Percentiles rank a stretch among this genome's conserved stretches.
phyloP scores from a whole-genome alignment of 2,888 invertebrate genomes.

The Hypomecis punctinalis region DNA sequence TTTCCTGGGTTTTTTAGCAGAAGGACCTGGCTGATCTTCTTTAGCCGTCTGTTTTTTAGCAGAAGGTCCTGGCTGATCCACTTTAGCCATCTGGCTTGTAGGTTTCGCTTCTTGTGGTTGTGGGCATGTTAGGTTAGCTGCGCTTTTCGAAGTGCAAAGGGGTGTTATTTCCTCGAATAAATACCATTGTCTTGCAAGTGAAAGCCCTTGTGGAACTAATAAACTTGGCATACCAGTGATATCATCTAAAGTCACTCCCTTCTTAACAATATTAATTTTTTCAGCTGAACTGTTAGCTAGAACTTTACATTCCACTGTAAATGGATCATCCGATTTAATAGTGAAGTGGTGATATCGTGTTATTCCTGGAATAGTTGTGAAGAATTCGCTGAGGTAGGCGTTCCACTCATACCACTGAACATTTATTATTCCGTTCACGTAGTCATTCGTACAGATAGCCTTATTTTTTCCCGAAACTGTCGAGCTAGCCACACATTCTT shows the following conservation, averaged over 20 bases:
- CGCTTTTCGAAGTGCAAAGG: constrained; percentile 16
- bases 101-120: background rate
- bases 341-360: constrained; percentile 22
- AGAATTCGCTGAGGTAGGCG: constrained; percentile 24
- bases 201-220: constrained; percentile 24
- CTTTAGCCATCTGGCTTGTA: constrained; percentile 23
- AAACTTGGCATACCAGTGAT: constrained; percentile 25
- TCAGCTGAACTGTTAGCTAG: background rate
- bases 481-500: constrained; percentile 22
- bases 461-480: constrained; percentile 21
- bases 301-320: constrained; percentile 17
- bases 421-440: constrained; percentile 22
- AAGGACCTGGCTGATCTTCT: constrained; percentile 24
- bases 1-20: constrained; percentile 24
- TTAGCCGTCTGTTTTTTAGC: constrained; percentile 22
- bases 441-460: constrained; percentile 23
- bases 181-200: constrained; percentile 23
- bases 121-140: background rate
- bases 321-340: constrained; percentile 24
- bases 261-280: background rate
- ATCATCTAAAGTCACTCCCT: constrained; percentile 3
- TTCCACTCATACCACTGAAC: constrained; percentile 20
- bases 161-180: constrained; percentile 23
- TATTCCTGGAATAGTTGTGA: constrained; percentile 24
- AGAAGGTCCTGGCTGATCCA: constrained; percentile 23